phyloP scores from a whole-genome alignment of 2,113 vertebrate genomes.

The Chloropsis cyanopogon region DNA sequence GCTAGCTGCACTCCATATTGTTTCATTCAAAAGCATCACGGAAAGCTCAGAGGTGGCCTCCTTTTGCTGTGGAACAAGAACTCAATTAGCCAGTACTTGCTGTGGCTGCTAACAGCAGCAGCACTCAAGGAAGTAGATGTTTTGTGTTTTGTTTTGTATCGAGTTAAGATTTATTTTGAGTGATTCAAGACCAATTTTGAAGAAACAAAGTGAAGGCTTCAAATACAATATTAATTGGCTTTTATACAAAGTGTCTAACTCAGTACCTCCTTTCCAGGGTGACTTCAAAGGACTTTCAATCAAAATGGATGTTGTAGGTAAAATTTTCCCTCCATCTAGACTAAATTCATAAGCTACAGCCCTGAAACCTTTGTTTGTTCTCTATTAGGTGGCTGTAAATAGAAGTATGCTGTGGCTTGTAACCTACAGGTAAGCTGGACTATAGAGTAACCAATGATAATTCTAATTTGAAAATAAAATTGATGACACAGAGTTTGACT shows the following conservation, averaged over 20 bases:
- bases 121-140: neutral
- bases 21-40: neutral
- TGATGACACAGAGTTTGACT: neutral
- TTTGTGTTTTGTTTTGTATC: neutral
- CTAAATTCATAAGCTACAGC: neutral
- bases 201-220: neutral
- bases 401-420: neutral
- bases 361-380: neutral
- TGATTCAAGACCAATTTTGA: neutral
- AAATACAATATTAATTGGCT: neutral
- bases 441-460: neutral
- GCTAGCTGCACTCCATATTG: conserved; percentile 73
- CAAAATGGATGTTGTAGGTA: neutral
- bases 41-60: neutral
- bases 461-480: neutral
- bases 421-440: neutral
- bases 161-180: neutral
- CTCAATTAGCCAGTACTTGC: neutral
- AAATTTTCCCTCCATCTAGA: neutral
- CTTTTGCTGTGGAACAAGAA: neutral
- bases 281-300: neutral
- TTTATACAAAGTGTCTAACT: neutral
- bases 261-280: neutral
- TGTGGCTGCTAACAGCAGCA: neutral
- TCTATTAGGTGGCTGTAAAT: neutral